phyloP scores from a whole-genome alignment of 2,113 vertebrate genomes.

The Ammodytes dubius region DNA sequence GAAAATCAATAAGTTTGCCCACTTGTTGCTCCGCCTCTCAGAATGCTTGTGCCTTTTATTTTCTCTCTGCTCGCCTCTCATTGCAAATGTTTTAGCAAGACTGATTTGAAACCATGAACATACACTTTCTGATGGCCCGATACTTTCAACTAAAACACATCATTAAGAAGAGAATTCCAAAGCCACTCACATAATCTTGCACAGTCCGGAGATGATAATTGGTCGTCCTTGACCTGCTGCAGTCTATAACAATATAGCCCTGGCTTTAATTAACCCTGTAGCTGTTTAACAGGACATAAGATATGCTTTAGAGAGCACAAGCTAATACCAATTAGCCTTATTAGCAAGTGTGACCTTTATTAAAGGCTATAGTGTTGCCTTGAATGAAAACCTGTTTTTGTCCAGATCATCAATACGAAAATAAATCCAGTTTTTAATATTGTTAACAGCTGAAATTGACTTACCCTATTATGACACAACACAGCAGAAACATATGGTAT shows the following conservation, averaged over 20 bases:
- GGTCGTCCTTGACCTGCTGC: constrained; percentile 16
- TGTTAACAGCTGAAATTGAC: no score
- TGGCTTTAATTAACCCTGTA: constrained; percentile 30
- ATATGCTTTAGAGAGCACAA: constrained; percentile 15
- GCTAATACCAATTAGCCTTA: constrained; percentile 44
- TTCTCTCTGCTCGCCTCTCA: no score
- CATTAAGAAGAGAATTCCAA: background rate
- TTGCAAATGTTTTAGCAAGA: no score
- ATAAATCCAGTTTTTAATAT: background rate
- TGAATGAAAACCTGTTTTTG: constrained; percentile 28
- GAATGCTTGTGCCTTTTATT: background rate
- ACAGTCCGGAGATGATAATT: background rate
- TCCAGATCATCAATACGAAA: constrained; percentile 7
- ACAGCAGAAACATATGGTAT: background rate
- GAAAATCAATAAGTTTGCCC: no score
- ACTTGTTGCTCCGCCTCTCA: no score
- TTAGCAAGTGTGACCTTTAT: constrained; percentile 53
- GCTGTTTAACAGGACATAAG: constrained; percentile 11
- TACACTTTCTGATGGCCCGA: background rate
- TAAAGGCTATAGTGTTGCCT: constrained; percentile 29
- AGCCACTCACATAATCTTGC: background rate
- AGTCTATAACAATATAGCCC: background rate
- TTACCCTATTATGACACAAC: background rate
- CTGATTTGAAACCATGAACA: background rate
- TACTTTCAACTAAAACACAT: background rate